Evolutionary conservation across 2,888 invertebrate species (phyloP).

Genomic region (Apodemia zela): DNA sequence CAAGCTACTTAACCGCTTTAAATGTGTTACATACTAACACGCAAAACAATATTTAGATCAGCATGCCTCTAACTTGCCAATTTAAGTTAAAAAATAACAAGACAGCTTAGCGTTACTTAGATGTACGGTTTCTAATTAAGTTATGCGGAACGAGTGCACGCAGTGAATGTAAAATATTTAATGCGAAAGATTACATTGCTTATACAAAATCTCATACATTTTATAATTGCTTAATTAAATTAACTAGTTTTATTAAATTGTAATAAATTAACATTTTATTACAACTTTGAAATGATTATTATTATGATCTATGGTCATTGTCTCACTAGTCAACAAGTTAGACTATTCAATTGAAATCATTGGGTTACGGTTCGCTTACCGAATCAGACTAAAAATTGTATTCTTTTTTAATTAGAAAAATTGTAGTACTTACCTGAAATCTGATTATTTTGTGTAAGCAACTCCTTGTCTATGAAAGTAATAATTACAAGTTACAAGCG

Average conservation of each 20-base stretch:
- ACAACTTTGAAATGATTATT: too few relatives aligned
- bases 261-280: too few relatives aligned
- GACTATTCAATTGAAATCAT: too few relatives aligned
- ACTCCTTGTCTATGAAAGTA: too few relatives aligned
- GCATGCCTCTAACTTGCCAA: constrained; percentile 21
- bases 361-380: too few relatives aligned
- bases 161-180: constrained; percentile 42
- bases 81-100: constrained; percentile 32
- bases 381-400: too few relatives aligned
- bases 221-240: constrained; percentile 4
- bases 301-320: too few relatives aligned
- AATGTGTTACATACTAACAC: constrained; percentile 6
- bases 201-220: constrained; percentile 13
- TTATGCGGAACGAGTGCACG: constrained; percentile 68
- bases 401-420: too few relatives aligned
- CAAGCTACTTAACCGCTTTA: background rate
- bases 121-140: constrained; percentile 63
- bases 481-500: too few relatives aligned
- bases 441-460: too few relatives aligned
- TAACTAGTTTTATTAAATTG: background rate
- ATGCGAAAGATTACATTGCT: constrained; percentile 11
- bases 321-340: too few relatives aligned
- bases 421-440: too few relatives aligned
- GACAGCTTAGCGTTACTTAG: constrained; percentile 32
- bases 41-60: constrained; percentile 13